A percentile compares a stretch with the other conserved stretches of the same genome.
phyloP scores from a whole-genome alignment of 53 echinoderm and acorn worm species.

The Crossaster papposus region DNA sequence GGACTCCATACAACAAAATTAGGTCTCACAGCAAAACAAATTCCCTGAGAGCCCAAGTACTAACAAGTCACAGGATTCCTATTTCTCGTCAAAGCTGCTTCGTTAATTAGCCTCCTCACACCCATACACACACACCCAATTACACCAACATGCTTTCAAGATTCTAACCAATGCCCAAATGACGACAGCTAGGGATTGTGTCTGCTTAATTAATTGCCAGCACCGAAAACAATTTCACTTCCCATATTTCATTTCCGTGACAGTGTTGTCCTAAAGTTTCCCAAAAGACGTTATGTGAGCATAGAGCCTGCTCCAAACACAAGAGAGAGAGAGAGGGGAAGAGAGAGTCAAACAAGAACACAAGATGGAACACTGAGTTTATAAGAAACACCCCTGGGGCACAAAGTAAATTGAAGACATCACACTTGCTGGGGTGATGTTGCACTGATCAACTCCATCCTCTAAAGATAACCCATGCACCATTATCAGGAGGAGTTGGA shows the following conservation, averaged over 20 bases:
- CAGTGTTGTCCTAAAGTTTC: background rate
- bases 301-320: no score
- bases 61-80: no score
- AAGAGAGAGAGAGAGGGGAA: no score
- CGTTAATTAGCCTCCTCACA: background rate
- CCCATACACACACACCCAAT: background rate
- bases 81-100: background rate
- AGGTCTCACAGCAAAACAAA: no score
- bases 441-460: background rate
- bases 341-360: no score
- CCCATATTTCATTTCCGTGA: no score
- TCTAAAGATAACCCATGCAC: slow-evolving; percentile 3
- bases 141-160: background rate
- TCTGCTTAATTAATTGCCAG: slow-evolving; percentile 34
- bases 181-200: background rate
- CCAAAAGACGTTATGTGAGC: background rate
- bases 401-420: slow-evolving; percentile 41
- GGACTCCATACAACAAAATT: no score
- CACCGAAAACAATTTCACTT: background rate
- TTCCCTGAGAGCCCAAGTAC: no score
- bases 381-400: slow-evolving; percentile 5
- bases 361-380: background rate
- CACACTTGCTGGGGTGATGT: background rate
- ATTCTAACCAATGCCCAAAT: background rate
- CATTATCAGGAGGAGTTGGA: slow-evolving; percentile 17